A percentile compares a stretch with the other conserved stretches of the same genome.
Evolutionary conservation across 2,113 vertebrate species (phyloP).

Genomic region (Scomber colias): DNA sequence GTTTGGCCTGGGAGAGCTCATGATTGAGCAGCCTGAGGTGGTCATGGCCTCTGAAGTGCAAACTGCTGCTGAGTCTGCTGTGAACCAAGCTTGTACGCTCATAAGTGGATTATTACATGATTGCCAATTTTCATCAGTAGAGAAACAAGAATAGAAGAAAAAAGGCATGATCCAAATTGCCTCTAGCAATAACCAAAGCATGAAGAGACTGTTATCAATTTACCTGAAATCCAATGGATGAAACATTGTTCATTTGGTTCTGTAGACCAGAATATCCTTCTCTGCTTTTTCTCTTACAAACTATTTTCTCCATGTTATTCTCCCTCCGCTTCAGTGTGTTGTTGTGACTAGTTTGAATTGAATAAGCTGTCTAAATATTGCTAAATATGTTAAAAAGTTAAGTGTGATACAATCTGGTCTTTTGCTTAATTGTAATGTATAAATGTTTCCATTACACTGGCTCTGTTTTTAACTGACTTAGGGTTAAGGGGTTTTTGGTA

Average conservation of each 20-base stretch:
- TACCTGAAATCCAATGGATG: slow-evolving; percentile 22
- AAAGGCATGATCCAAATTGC: slow-evolving; percentile 30
- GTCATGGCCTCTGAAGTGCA: slow-evolving; percentile 75
- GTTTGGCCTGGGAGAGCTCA: slow-evolving; percentile 71
- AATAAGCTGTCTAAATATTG: no score
- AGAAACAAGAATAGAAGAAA: slow-evolving; percentile 52
- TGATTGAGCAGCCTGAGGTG: slow-evolving; percentile 73
- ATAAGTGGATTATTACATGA: slow-evolving; percentile 76
- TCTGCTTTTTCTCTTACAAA: not conserved
- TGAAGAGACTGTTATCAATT: slow-evolving; percentile 37
- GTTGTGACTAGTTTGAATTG: no score
- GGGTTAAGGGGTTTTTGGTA: no score
- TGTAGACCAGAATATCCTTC: not conserved
- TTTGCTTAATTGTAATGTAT: not conserved
- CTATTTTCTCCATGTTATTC: not conserved
- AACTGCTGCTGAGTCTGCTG: slow-evolving; percentile 64
- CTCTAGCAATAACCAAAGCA: slow-evolving; percentile 22
- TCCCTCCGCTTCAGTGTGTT: not conserved
- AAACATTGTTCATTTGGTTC: slow-evolving; percentile 39
- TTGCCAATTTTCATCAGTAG: slow-evolving; percentile 71
- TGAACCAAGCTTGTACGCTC: slow-evolving; percentile 55
- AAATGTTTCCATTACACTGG: not conserved
- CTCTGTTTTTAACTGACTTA: not conserved
- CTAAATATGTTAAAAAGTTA: not conserved
- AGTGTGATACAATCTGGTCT: not conserved